These are phyloP conservation scores for Norana najaformis DNA, from an alignment of 2,888 invertebrate genomes.

Conservation along the genomic window DNA sequence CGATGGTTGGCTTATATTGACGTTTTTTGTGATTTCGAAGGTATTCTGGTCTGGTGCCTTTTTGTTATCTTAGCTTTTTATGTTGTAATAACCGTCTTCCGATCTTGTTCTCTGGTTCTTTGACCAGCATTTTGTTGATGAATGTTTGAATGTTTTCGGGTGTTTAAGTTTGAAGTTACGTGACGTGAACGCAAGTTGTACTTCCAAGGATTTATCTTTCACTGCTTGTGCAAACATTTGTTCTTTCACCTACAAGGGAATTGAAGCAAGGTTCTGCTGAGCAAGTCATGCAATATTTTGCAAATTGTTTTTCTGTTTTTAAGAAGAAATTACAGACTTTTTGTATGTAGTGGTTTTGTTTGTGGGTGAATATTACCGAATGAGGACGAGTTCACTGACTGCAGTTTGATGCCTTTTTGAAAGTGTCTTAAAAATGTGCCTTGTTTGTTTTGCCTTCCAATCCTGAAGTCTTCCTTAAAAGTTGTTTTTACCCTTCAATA, in stretches of 20 bases:
- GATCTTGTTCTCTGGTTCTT: background rate
- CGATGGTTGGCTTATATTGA: background rate
- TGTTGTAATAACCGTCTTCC: background rate
- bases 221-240: background rate
- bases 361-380: background rate
- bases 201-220: background rate
- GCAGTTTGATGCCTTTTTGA: background rate
- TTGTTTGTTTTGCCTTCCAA: constrained; percentile 6
- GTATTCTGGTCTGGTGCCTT: constrained; percentile 6
- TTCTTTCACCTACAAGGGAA: background rate
- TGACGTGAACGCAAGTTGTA: background rate
- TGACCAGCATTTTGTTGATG: background rate
- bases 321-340: background rate
- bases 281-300: background rate
- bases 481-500: background rate
- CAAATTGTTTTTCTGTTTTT: background rate
- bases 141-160: background rate
- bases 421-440: background rate
- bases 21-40: background rate
- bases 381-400: background rate
- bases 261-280: background rate
- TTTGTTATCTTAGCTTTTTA: background rate
- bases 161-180: background rate
- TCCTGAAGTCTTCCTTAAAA: background rate
- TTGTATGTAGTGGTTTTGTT: too few species aligned